Conservation (phyloP, 2,888 invertebrate genomes). For the Callyntrura guangdongensis region DNA sequence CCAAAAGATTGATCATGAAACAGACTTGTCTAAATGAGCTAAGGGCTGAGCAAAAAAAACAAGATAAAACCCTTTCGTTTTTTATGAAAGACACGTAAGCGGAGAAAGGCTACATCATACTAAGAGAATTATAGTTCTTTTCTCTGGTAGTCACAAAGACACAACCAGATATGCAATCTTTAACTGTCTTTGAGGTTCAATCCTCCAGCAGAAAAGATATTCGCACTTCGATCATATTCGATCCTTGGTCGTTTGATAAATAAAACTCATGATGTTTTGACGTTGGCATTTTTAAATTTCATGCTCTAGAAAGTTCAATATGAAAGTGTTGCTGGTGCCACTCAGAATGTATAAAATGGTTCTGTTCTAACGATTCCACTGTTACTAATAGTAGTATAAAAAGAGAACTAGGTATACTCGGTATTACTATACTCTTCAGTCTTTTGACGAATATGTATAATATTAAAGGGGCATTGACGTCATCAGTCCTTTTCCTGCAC, state of each 20-base stretch:
- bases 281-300: constrained; percentile 51
- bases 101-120: neutral
- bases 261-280: constrained; percentile 35
- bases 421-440: neutral
- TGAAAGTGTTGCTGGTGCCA: neutral
- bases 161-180: constrained; percentile 25
- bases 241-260: constrained; percentile 21
- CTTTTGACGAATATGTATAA: neutral
- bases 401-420: neutral
- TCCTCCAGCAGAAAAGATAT: constrained; percentile 42
- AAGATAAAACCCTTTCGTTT: constrained; percentile 36
- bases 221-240: constrained; percentile 60
- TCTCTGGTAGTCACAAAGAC: neutral
- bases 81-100: constrained; percentile 39
- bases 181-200: constrained; percentile 44
- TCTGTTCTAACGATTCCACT: too few relatives aligned
- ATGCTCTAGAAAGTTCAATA: constrained; percentile 31
- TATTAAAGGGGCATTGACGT: constrained; percentile 57
- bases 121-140: neutral
- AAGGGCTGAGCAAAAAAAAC: neutral
- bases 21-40: neutral
- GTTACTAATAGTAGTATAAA: too few relatives aligned
- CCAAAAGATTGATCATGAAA: neutral
- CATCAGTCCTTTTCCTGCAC: constrained; percentile 37
- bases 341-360: too few relatives aligned